Evolutionary conservation across 2,113 vertebrate species (phyloP).

Genomic region (Corydoras maculifer): DNA sequence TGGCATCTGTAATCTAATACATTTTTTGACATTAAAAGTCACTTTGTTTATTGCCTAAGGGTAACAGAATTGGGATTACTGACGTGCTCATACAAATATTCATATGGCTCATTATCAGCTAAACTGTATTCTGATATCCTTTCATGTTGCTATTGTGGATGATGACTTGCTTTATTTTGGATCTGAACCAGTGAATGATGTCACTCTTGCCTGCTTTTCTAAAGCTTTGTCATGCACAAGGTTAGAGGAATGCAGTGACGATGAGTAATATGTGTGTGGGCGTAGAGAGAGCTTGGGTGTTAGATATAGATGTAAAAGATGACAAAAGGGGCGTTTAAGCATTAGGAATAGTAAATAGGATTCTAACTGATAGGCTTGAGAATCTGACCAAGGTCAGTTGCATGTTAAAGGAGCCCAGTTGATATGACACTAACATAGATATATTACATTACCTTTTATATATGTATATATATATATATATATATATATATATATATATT

Average conservation of each 20-base stretch:
- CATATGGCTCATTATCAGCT: constrained; percentile 21
- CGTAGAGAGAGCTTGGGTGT: background rate
- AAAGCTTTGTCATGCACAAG: background rate
- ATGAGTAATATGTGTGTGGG: constrained; percentile 5
- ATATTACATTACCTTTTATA: too few species aligned
- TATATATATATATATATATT: too few species aligned
- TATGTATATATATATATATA: too few species aligned
- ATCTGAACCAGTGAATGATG: background rate
- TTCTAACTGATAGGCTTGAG: background rate
- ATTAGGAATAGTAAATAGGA: constrained; percentile 1
- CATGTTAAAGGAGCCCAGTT: constrained; percentile 1
- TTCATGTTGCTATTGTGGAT: constrained; percentile 17
- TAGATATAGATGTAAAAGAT: background rate
- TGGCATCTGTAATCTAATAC: constrained; percentile 11
- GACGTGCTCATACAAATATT: constrained; percentile 5
- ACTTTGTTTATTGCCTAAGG: constrained; percentile 4
- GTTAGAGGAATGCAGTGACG: background rate
- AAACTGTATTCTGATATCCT: constrained; percentile 16
- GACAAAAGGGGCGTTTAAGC: background rate
- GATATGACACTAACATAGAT: constrained; percentile 32
- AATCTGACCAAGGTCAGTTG: background rate
- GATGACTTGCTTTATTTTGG: constrained; percentile 14
- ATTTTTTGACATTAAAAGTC: background rate
- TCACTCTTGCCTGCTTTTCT: background rate
- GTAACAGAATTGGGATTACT: constrained; percentile 11